Conservation (phyloP, 2,113 vertebrate species). For the Prunella himalayana region DNA sequence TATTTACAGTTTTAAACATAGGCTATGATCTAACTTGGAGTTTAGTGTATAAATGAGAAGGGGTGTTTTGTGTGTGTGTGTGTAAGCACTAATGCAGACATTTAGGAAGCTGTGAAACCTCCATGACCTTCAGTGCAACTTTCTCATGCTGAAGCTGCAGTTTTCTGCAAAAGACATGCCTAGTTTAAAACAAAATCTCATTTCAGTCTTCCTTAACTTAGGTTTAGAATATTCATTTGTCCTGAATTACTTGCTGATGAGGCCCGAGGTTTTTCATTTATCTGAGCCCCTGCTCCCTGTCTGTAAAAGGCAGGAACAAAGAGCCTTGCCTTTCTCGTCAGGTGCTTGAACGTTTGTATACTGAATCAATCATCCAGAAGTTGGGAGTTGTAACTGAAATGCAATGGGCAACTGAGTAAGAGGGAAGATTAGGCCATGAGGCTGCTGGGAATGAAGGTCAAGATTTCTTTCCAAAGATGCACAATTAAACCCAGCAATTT, state of each 20-base stretch:
- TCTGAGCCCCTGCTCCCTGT: not conserved
- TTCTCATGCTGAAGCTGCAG: not conserved
- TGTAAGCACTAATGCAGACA: rapidly evolving
- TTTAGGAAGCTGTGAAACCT: not conserved
- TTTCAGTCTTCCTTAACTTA: not conserved
- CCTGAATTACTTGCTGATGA: not conserved
- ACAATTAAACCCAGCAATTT: not conserved
- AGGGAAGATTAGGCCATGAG: not conserved
- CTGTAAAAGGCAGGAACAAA: not conserved
- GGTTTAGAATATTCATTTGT: not conserved
- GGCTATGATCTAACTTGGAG: not conserved
- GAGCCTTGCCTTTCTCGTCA: not conserved
- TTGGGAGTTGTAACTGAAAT: not conserved
- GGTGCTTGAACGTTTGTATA: not conserved
- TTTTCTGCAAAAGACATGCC: not conserved
- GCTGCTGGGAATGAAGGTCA: not conserved
- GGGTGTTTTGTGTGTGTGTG: not conserved
- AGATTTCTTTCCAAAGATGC: not conserved
- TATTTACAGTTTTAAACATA: not conserved
- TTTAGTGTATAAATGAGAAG: not conserved
- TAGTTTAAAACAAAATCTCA: not conserved
- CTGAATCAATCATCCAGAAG: not conserved
- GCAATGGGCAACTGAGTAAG: not conserved
- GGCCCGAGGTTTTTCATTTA: not conserved
- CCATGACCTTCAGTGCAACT: not conserved